phyloP scores from a whole-genome alignment of 2,113 vertebrate species.

The Nycticryphes semicollaris region DNA sequence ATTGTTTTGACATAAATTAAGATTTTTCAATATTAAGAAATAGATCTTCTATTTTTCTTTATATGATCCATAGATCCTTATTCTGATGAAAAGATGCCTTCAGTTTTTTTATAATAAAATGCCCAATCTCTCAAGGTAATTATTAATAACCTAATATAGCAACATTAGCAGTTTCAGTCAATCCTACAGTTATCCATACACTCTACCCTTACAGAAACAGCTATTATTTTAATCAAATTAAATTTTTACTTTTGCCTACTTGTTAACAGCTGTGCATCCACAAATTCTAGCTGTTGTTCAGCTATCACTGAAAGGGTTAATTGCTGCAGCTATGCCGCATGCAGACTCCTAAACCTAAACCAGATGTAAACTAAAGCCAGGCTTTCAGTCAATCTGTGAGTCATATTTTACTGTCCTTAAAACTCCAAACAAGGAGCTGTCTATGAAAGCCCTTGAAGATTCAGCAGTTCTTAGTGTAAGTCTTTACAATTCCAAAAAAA shows the following conservation, averaged over 20 bases:
- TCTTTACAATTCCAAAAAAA: constrained; percentile 49
- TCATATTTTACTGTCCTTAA: constrained; percentile 70
- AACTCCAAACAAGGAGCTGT: constrained; percentile 67
- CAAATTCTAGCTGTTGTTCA: constrained; percentile 1
- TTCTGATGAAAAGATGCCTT: neutral
- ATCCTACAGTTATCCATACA: neutral
- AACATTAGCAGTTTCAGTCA: neutral
- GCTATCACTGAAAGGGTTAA: constrained; percentile 63
- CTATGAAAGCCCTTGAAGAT: constrained; percentile 63
- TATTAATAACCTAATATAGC: neutral
- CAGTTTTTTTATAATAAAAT: neutral
- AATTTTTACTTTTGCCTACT: neutral
- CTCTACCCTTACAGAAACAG: neutral
- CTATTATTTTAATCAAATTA: neutral
- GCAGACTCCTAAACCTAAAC: constrained; percentile 69
- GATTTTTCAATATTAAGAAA: neutral
- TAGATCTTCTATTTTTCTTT: neutral
- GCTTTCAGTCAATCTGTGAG: constrained; percentile 70
- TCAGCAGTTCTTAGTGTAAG: constrained; percentile 58
- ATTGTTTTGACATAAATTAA: neutral
- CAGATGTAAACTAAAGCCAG: constrained; percentile 74
- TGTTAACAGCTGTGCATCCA: neutral
- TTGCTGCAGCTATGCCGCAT: constrained; percentile 34
- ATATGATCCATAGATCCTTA: neutral
- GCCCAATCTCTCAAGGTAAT: neutral